Evolutionary conservation across 1,140 invertebrate species (phyloP).

Genomic region (Heliothis subflexa): DNA sequence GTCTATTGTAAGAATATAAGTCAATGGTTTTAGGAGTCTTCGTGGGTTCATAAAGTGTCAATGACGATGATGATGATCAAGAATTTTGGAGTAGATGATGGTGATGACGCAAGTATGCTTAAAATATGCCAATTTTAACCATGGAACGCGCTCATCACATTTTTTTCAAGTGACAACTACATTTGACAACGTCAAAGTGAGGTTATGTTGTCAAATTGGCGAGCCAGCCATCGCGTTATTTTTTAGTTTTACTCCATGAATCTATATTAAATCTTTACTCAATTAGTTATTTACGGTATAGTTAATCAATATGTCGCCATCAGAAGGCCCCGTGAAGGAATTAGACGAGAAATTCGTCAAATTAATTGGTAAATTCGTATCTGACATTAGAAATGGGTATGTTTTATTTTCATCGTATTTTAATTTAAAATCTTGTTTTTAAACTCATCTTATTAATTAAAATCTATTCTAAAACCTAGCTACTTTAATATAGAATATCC

Average conservation of each 20-base stretch:
- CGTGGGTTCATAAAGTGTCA: too few species aligned
- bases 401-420: conserved; percentile 8
- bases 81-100: too few species aligned
- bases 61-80: too few species aligned
- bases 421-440: background rate
- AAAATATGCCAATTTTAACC: too few species aligned
- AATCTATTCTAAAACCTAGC: background rate
- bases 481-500: background rate
- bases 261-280: background rate
- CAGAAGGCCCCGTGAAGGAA: conserved; percentile 61
- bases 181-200: conserved; percentile 16
- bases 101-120: too few species aligned
- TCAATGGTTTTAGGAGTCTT: too few species aligned
- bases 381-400: conserved; percentile 66
- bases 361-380: conserved; percentile 69
- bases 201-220: conserved; percentile 47
- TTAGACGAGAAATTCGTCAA: conserved; percentile 69
- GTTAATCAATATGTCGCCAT: conserved; percentile 56
- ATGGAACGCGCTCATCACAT: background rate
- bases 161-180: conserved; percentile 6
- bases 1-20: too few species aligned
- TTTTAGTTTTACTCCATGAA: background rate
- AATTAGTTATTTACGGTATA: background rate
- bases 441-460: background rate
- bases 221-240: background rate